Percentiles rank a stretch among this genome's conserved stretches.
Conservation (phyloP, 1,140 invertebrate species). For the Portunus trituberculatus region DNA sequence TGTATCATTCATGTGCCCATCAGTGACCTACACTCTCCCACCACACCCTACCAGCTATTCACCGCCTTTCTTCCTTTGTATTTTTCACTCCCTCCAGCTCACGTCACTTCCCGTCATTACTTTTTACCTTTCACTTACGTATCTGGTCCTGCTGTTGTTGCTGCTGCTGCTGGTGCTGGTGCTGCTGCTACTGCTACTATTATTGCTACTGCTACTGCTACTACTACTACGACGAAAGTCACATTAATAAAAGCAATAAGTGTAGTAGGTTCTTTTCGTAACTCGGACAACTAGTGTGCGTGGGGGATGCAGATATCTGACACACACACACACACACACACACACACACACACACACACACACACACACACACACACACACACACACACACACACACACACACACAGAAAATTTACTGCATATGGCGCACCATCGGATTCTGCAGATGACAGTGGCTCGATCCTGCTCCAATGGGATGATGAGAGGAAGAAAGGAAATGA, state of each 20-base stretch:
- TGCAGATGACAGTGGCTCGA: too few species aligned
- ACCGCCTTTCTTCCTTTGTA: neutral
- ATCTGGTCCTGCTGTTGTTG: neutral
- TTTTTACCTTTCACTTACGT: neutral
- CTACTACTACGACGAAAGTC: neutral
- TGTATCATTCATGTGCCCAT: too few species aligned
- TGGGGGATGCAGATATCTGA: neutral
- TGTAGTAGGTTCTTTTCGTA: neutral
- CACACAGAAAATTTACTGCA: neutral
- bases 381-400: conserved; percentile 52
- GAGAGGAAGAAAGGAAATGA: too few species aligned
- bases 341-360: conserved; percentile 52
- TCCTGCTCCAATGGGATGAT: too few species aligned
- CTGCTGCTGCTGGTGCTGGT: neutral
- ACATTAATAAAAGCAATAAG: neutral
- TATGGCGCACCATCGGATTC: neutral
- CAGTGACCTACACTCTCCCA: too few species aligned
- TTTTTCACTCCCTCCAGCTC: neutral
- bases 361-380: conserved; percentile 52
- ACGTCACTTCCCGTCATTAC: neutral
- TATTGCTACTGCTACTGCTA: conserved; percentile 10
- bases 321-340: conserved; percentile 35
- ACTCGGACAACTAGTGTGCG: neutral
- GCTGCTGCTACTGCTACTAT: neutral
- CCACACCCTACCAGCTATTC: too few species aligned